Conservation (phyloP, 2,113 vertebrate species). For the Cyanoramphus novaezelandiae region DNA sequence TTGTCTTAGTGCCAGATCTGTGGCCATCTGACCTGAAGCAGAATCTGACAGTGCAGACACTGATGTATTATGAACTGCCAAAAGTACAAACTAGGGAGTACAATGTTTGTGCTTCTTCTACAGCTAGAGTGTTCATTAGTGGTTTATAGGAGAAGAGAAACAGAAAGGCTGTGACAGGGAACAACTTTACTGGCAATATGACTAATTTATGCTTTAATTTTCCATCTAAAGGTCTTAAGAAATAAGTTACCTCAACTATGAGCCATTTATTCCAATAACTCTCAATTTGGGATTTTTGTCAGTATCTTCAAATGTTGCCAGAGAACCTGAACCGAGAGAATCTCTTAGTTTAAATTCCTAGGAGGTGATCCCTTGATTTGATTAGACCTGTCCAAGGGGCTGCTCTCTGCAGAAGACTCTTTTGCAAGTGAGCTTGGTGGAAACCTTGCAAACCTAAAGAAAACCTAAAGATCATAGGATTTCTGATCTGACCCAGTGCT, state of each 20-base stretch:
- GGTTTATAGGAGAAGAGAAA: slow-evolving; percentile 32
- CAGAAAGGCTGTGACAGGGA: not conserved
- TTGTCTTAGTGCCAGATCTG: slow-evolving; percentile 23
- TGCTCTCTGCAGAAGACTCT: not conserved
- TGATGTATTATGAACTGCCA: slow-evolving; percentile 8
- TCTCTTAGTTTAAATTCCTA: not conserved
- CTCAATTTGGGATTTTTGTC: not conserved
- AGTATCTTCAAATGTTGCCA: not conserved
- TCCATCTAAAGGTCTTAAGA: slow-evolving; percentile 10
- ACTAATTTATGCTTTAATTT: slow-evolving; percentile 34
- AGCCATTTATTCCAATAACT: slow-evolving; percentile 14
- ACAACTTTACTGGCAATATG: not conserved
- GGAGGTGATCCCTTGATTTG: not conserved
- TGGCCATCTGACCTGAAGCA: not conserved
- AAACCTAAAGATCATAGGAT: not conserved
- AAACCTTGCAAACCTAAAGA: not conserved
- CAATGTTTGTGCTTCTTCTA: not conserved
- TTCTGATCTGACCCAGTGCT: not conserved
- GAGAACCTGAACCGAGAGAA: not conserved
- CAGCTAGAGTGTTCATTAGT: slow-evolving; percentile 20
- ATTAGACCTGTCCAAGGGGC: not conserved
- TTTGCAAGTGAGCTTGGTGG: not conserved
- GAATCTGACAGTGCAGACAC: slow-evolving; percentile 24
- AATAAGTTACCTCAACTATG: slow-evolving; percentile 1
- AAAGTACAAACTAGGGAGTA: slow-evolving; percentile 21